Conservation (phyloP, 2,888 invertebrate genomes). For the Aplocera efformata region DNA sequence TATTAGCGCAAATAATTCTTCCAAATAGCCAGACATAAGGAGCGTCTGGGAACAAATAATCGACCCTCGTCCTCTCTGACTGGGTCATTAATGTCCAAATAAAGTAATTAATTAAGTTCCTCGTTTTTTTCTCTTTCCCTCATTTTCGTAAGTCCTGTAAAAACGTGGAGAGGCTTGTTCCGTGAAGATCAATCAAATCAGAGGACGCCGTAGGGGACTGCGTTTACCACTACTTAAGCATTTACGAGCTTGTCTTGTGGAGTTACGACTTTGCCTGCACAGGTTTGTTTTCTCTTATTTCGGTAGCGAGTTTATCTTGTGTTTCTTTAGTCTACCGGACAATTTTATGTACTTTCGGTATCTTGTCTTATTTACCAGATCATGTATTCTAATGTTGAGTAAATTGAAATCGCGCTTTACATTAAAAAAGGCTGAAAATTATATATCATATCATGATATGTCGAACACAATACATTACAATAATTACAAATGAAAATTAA, state of each 20-base stretch:
- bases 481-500: no score
- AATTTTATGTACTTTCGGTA: background rate
- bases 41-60: constrained; percentile 61
- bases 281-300: constrained; percentile 50
- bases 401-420: no score
- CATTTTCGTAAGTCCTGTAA: constrained; percentile 68
- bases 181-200: constrained; percentile 75
- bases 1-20: constrained; percentile 28
- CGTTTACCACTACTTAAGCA: constrained; percentile 63
- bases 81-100: constrained; percentile 77
- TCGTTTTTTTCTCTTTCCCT: constrained; percentile 70
- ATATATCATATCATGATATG: no score
- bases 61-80: constrained; percentile 67
- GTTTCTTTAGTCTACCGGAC: constrained; percentile 11
- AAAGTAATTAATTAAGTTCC: constrained; percentile 77
- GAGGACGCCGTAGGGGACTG: constrained; percentile 52
- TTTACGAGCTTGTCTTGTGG: constrained; percentile 65
- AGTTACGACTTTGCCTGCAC: constrained; percentile 54
- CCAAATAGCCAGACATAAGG: constrained; percentile 40
- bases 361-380: no score
- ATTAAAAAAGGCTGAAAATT: no score
- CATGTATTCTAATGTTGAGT: no score
- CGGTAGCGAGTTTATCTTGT: constrained; percentile 27
- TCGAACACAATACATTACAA: no score
- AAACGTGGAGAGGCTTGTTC: constrained; percentile 59